A percentile compares a stretch with the other conserved stretches of the same genome.
Conservation (phyloP, 2,888 invertebrate species). For the Pteria penguin region DNA sequence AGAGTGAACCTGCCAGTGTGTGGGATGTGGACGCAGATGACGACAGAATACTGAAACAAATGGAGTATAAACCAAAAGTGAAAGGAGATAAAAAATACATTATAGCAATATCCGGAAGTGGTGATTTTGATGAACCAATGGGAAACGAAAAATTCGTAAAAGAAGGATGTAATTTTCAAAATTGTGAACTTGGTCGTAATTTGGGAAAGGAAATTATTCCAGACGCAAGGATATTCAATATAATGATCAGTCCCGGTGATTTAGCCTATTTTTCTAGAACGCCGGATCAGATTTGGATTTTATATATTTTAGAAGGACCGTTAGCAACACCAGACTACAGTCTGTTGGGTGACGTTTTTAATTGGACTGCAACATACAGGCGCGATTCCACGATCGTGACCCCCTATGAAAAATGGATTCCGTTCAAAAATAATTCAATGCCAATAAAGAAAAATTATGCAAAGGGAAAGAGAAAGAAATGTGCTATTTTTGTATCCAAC, state of each 20-base stretch:
- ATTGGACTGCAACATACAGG: conserved; percentile 98
- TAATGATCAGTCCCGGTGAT: conserved; percentile 51
- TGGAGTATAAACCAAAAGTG: conserved; percentile 53
- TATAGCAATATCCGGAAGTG: conserved; percentile 52
- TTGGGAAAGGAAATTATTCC: conserved; percentile 86
- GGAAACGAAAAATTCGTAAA: conserved; percentile 85
- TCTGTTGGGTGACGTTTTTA: conserved; percentile 89
- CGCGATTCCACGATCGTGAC: conserved; percentile 96
- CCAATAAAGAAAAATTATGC: conserved; percentile 65
- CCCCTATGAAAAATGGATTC: conserved; percentile 96
- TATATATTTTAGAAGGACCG: conserved; percentile 96
- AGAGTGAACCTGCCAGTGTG: conserved; percentile 4
- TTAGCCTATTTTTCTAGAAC: conserved; percentile 47
- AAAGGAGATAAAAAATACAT: conserved; percentile 49
- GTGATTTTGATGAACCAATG: conserved; percentile 48
- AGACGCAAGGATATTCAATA: conserved; percentile 90
- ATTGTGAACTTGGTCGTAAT: conserved; percentile 89
- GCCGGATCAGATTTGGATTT: conserved; percentile 87
- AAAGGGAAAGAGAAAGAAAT: conserved; percentile 93
- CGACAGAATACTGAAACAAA: conserved; percentile 69
- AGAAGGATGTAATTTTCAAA: conserved; percentile 91
- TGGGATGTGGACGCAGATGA: conserved; percentile 41
- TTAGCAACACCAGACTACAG: conserved; percentile 92
- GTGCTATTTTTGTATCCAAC: conserved; percentile 98
- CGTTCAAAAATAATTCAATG: conserved; percentile 85